Base-by-base conservation (phyloP, 2,797 vertebrate genomes). In the Sebastes variabilis region DNA sequence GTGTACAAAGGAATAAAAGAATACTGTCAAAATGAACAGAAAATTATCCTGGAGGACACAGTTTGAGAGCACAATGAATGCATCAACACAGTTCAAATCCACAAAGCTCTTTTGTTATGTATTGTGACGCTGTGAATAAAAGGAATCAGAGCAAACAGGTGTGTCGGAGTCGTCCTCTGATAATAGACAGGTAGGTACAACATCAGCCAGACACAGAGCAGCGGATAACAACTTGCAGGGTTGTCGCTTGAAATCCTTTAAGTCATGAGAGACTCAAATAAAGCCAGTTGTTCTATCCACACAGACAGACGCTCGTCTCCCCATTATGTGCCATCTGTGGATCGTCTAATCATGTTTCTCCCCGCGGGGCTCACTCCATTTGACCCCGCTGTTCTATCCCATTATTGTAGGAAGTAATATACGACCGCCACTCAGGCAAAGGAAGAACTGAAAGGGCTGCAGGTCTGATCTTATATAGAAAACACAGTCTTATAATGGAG, bases 351-450 rank as follows among this genome's bases (percentile, higher is more conserved):
- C 82, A 82, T n/a, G 76, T 66, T 70, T 32, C 77, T 79, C 86
- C 85, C 87, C 2, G 54, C 3, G 82, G 86, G 83, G 24, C 54
- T 81, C 54, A 11, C 82, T 83, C 78, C 69, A 18, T 84, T 87
- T 92, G 88, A 93, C 92, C 93, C 76, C 20, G 1, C 20, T 76
- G 85, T 81, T 85, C 32, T 6, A 71, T 80, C 79, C 79, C 84
- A 92, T 93, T 87, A 87, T 46, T 49, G 76, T 64, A 83, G 81
- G 81, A 88, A 88, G 83, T 87, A 79, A 89, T 90, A 91, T 89
- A 90, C 2, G 2, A 81, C 72, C 68, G 42, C 46, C 32, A 16
- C 42, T 69, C 69, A 58, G 82, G 29, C 61, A 32, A 16, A 55
- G 59, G 60, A 79, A 67, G 42, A 74, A 54, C 62, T 16, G 10